These are phyloP conservation scores for Tauraco hartlaubi DNA, from an alignment of 2,797 vertebrate genomes.

Conservation along the genomic window DNA sequence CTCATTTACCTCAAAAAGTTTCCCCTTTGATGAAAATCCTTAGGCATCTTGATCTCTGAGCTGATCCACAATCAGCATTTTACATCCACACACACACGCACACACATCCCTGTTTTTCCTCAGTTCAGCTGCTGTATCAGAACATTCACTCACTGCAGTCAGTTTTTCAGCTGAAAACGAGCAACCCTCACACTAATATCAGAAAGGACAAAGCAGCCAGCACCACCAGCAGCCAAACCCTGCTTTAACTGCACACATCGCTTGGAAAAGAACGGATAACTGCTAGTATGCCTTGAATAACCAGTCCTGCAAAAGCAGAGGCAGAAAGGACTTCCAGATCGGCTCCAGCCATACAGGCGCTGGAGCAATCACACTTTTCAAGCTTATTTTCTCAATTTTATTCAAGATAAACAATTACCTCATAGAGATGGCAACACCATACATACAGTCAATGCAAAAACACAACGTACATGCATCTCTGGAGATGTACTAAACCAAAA, in stretches of 20 bases:
- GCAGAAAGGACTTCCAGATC: not conserved
- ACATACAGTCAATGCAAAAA: not conserved
- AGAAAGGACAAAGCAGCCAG: not conserved
- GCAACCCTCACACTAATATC: not conserved
- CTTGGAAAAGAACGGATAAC: not conserved
- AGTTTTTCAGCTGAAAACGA: not conserved
- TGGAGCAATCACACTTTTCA: not conserved
- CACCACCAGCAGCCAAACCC: not conserved
- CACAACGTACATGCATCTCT: not conserved
- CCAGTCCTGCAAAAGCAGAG: not conserved
- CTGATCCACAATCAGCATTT: not conserved
- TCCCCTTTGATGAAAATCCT: not conserved
- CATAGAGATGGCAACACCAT: not conserved
- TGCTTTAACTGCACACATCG: not conserved
- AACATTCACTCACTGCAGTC: not conserved
- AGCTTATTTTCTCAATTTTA: not conserved
- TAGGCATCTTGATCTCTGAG: not conserved
- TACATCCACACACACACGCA: not conserved
- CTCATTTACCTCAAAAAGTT: not conserved
- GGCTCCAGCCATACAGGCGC: not conserved
- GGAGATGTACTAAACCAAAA: not conserved
- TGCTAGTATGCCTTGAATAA: not conserved
- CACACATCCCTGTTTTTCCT: not conserved
- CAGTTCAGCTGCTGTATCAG: not conserved
- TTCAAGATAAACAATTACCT: not conserved